Conservation (phyloP, 2,113 vertebrate species). For the Lophius piscatorius region DNA sequence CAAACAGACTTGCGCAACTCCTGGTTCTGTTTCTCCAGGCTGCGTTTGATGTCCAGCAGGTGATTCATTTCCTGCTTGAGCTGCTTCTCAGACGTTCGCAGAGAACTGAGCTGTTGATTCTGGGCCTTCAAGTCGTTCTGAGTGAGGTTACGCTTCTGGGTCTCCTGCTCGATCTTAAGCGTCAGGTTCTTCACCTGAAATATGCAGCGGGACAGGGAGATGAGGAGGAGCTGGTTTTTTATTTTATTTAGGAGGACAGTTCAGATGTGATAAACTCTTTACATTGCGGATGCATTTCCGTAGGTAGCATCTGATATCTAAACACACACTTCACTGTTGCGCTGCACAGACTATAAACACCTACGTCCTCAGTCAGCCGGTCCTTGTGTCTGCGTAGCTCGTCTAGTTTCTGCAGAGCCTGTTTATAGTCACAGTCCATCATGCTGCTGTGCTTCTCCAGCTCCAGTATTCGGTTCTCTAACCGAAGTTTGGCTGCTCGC, state of each 20-base stretch:
- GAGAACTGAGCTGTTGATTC: constrained; percentile 90
- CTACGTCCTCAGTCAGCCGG: constrained; percentile 90
- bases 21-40: constrained; percentile 94
- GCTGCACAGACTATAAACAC: constrained; percentile 6
- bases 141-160: constrained; percentile 92
- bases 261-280: no score
- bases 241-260: no score
- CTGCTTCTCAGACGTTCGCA: constrained; percentile 95
- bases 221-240: neutral
- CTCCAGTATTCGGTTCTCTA: constrained; percentile 93
- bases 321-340: neutral
- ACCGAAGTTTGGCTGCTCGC: constrained; percentile 87
- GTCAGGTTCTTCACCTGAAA: constrained; percentile 93
- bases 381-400: constrained; percentile 93
- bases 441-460: constrained; percentile 94
- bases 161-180: constrained; percentile 97
- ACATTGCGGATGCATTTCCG: no score
- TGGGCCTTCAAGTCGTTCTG: constrained; percentile 97
- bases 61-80: constrained; percentile 97
- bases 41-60: constrained; percentile 93
- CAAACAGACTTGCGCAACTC: constrained; percentile 91
- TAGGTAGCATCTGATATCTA: constrained; percentile 9
- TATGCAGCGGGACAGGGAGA: neutral
- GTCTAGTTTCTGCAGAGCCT: constrained; percentile 92
- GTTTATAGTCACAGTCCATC: constrained; percentile 96